Evolutionary conservation across 2,888 invertebrate species (phyloP).

Genomic region (Epirrhoe alternata): DNA sequence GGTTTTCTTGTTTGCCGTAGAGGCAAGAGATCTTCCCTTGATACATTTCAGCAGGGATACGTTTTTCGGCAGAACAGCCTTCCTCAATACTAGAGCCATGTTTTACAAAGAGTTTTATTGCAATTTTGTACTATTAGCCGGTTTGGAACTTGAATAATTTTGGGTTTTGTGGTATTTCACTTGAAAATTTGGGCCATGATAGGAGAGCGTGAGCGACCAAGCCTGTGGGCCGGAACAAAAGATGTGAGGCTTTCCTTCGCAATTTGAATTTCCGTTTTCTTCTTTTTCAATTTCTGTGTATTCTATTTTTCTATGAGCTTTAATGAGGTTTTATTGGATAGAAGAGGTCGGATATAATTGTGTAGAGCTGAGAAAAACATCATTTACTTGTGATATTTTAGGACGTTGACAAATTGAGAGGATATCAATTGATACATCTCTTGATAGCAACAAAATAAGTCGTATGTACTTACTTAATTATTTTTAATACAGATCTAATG

Average conservation of each 20-base stretch:
- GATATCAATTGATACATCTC: no score
- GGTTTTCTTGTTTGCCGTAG: constrained; percentile 60
- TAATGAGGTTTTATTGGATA: constrained; percentile 24
- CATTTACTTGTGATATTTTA: not conserved
- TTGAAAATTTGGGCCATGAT: constrained; percentile 74
- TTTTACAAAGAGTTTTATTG: constrained; percentile 46
- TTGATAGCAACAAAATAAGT: no score
- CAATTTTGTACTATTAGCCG: constrained; percentile 36
- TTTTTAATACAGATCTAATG: no score
- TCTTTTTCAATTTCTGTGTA: constrained; percentile 47
- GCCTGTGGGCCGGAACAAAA: constrained; percentile 58
- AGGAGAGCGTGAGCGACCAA: constrained; percentile 52
- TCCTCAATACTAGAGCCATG: constrained; percentile 74
- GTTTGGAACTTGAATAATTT: constrained; percentile 54
- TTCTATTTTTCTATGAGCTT: constrained; percentile 24
- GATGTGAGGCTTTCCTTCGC: constrained; percentile 47
- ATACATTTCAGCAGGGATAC: constrained; percentile 70
- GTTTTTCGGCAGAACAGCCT: constrained; percentile 67
- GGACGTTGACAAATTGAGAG: no score
- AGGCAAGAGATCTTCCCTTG: constrained; percentile 62
- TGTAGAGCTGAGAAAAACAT: not conserved
- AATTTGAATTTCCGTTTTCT: constrained; percentile 55
- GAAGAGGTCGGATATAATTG: not conserved
- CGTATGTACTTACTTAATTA: no score
- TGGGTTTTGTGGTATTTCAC: constrained; percentile 51